Conservation (phyloP, 1,140 invertebrate species). For the Cydia splendana region DNA sequence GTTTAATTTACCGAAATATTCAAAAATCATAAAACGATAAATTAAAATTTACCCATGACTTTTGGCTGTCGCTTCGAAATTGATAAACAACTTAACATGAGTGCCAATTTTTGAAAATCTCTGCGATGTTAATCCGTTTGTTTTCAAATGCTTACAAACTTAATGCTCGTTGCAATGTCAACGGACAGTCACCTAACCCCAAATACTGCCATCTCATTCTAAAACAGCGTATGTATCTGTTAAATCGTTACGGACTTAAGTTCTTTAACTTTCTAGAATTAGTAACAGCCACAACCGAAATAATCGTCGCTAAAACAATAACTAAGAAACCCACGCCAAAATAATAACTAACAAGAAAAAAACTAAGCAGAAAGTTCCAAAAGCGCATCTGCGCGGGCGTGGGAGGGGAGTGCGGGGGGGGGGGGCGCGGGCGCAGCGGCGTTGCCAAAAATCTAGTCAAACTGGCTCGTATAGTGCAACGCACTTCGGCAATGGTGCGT, state of each 20-base stretch:
- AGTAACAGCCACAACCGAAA: neutral
- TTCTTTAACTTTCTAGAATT: neutral
- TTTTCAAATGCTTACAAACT: neutral
- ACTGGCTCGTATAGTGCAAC: conserved; percentile 75
- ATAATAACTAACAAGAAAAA: conserved; percentile 25
- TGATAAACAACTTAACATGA: neutral
- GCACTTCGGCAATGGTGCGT: conserved; percentile 62
- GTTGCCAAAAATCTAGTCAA: conserved; percentile 78
- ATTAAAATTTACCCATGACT: neutral
- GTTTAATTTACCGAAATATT: too few relatives aligned
- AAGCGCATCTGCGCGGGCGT: conserved; percentile 42
- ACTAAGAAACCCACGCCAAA: conserved; percentile 19
- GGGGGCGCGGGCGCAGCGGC: conserved; percentile 35
- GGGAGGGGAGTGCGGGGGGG: conserved; percentile 35
- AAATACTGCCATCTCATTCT: neutral
- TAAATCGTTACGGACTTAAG: neutral
- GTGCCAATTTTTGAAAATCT: neutral
- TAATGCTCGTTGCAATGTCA: neutral
- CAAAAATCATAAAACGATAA: too few relatives aligned
- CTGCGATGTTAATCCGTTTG: neutral
- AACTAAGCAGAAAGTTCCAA: conserved; percentile 68
- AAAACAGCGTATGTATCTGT: neutral
- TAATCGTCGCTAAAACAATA: conserved; percentile 20
- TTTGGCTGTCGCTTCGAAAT: neutral
- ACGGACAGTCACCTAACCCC: conserved; percentile 5